A percentile compares a stretch with the other conserved stretches of the same genome.
These are phyloP conservation scores for Bombus balteatus DNA, from an alignment of 1,140 invertebrate species.

Conservation along the genomic window DNA sequence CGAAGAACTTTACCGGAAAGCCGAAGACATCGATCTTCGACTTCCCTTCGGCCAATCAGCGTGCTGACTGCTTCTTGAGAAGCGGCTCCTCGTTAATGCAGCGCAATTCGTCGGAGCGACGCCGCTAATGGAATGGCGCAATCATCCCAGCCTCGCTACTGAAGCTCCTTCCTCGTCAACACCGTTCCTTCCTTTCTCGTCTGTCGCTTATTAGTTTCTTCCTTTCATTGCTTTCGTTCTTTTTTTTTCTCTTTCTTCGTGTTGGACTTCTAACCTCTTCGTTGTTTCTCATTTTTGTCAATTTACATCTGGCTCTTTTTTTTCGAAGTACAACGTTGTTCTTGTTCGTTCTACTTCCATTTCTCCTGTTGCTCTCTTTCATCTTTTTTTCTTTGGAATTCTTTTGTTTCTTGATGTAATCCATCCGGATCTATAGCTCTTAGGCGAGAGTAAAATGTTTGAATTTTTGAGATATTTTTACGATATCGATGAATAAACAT, in stretches of 20 bases:
- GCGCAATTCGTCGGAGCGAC: conserved; percentile 71
- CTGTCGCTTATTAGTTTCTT: not conserved
- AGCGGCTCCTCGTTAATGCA: conserved; percentile 70
- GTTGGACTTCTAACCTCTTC: not conserved
- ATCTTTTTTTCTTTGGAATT: not conserved
- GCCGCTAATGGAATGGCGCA: conserved; percentile 76
- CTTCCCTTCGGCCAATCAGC: conserved; percentile 72
- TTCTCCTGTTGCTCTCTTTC: not conserved
- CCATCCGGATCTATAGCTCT: not conserved
- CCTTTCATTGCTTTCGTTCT: not conserved
- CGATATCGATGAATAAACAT: not conserved
- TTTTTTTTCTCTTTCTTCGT: not conserved
- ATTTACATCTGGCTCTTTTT: not conserved
- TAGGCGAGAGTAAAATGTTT: not conserved
- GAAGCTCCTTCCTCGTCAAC: conserved; percentile 56
- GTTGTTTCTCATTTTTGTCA: not conserved
- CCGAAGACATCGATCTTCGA: conserved; percentile 72
- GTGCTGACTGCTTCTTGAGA: conserved; percentile 60
- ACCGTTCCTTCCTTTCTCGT: conserved; percentile 38
- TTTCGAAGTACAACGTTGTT: not conserved
- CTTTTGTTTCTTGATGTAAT: not conserved
- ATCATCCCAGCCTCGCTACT: conserved; percentile 66
- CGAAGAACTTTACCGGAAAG: conserved; percentile 57
- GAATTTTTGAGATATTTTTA: not conserved
- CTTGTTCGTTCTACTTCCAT: not conserved